Percentiles rank a stretch among this genome's conserved stretches.
Conservation (phyloP, 2,888 invertebrate species). For the Lampropteryx suffumata region DNA sequence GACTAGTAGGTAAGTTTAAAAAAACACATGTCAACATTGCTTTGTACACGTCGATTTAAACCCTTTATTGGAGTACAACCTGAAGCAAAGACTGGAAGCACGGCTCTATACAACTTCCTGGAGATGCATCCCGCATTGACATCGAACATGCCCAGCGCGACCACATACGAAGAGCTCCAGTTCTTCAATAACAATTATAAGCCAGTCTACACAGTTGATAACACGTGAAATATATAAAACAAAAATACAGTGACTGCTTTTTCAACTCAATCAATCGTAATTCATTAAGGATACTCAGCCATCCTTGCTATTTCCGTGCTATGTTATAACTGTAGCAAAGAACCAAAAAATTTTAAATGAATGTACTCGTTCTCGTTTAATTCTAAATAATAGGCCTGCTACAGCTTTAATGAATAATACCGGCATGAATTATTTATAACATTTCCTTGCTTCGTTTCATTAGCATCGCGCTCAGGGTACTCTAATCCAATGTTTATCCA, state of each 20-base stretch:
- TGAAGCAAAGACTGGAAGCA: constrained; percentile 99
- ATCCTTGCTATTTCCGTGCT: not conserved
- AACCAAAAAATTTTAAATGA: too few relatives aligned
- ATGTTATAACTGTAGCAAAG: constrained; percentile 6
- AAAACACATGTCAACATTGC: too few relatives aligned
- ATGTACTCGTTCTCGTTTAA: too few relatives aligned
- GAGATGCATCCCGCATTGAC: constrained; percentile 96
- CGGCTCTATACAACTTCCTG: constrained; percentile 97
- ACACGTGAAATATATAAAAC: too few relatives aligned
- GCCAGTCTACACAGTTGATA: too few relatives aligned
- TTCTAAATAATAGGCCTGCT: constrained; percentile 4
- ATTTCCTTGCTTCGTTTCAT: constrained; percentile 13
- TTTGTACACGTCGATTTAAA: too few relatives aligned
- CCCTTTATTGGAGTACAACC: too few relatives aligned
- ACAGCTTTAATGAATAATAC: constrained; percentile 4
- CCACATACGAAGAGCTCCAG: constrained; percentile 99
- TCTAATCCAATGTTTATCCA: constrained; percentile 11
- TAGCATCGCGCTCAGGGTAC: constrained; percentile 13
- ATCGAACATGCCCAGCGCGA: constrained; percentile 94
- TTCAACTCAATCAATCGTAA: not conserved
- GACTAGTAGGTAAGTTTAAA: too few relatives aligned
- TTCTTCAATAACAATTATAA: constrained; percentile 99
- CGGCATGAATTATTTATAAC: constrained; percentile 10
- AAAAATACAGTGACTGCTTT: not conserved
- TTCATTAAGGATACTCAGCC: not conserved